Base-by-base conservation (phyloP, 2,888 invertebrate species). In the Campoplex nolae region DNA sequence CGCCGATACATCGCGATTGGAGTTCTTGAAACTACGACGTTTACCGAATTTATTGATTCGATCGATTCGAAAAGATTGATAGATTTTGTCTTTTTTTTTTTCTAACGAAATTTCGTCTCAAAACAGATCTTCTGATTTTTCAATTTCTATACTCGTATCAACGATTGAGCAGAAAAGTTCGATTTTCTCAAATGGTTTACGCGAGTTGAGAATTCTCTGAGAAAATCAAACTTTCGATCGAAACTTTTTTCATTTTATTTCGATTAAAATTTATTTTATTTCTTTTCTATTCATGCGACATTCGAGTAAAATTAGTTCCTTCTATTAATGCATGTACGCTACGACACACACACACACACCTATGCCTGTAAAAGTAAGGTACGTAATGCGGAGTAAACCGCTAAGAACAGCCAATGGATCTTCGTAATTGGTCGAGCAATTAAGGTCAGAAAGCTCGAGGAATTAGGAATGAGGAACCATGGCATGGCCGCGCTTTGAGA, bases 401-500 rank as follows among this genome's bases (percentile, higher is more conserved):
- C 75, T 84, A 76, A 87, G 87, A 87, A 79, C 84, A 78, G 70
- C 84, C 84, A 65, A 84, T 87, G 84, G 87, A 87, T 87, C 82
- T 79, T 82, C 70, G 84, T 87, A 87, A 87, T 87, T 87, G 84
- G 87, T 79, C 70, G 87, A 78, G 87, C 82, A 82, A 87, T 87
- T 87, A 87, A 87, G 87, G 87, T 82, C 87, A 87, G 87, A 74
- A 78, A 84, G 84, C 78, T 48, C 35, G 77, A 84, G 87, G 71
- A 84, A 87, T 82, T 84, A 79, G 87, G 84, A 45, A 70, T 65
- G 70, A 65, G 82, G 75, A 75, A 86, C 56, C 74, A 73, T 77
- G 45, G 42, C 51, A 67, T 13, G 28, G 11, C 3, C 45, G 45
- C 65, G n/a, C 28, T 67, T 32, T 48, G 48, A 38, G 38, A 74